Conservation (phyloP, 2,797 vertebrate species). For the Sebastes wilsoni region DNA sequence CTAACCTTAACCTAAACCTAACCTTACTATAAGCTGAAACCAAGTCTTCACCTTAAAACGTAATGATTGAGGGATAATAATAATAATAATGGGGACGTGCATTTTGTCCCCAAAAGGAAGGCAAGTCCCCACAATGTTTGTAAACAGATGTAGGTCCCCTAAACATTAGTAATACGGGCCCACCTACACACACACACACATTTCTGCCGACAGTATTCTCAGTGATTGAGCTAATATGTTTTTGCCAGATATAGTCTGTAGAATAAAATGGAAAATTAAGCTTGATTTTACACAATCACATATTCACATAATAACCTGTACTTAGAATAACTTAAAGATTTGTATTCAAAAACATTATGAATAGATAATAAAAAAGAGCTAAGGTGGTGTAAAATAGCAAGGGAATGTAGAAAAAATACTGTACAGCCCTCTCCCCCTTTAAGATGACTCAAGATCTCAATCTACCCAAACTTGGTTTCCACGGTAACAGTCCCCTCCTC, state of each 20-base stretch:
- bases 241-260: background rate
- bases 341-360: background rate
- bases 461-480: slow-evolving; percentile 72
- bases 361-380: background rate
- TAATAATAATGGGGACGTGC: background rate
- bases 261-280: background rate
- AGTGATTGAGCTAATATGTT: background rate
- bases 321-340: background rate
- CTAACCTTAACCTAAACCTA: too few species aligned
- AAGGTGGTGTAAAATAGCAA: background rate
- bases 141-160: background rate
- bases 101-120: background rate
- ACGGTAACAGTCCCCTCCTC: slow-evolving; percentile 62
- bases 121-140: background rate
- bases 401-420: background rate
- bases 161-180: background rate
- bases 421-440: background rate
- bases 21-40: background rate
- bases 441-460: slow-evolving; percentile 45
- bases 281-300: background rate
- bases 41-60: background rate
- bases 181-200: background rate
- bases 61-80: background rate
- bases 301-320: background rate
- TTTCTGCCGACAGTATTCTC: background rate